A percentile compares a stretch with the other conserved stretches of the same genome.
Conservation (phyloP, 1,140 invertebrate genomes). For the Lepidurus apus region DNA sequence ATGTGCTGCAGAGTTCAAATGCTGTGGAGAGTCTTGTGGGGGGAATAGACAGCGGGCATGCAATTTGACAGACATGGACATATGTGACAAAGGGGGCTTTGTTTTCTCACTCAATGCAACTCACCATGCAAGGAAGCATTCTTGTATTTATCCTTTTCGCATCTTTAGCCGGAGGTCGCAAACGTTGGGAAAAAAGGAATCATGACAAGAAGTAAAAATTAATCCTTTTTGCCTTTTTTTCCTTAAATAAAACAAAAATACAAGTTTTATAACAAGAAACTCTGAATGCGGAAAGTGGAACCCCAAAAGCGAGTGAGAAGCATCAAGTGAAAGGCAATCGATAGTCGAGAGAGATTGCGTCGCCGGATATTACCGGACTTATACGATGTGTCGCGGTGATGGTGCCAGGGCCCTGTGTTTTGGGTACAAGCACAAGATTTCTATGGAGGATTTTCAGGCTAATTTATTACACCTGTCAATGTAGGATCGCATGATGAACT, state of each 20-base stretch:
- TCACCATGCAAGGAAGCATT: slow-evolving; percentile 2
- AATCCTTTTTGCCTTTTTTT: no score
- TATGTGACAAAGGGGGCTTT: background rate
- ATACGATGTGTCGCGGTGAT: background rate
- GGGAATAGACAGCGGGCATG: background rate
- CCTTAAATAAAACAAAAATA: no score
- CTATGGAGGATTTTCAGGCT: background rate
- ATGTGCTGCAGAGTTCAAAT: background rate
- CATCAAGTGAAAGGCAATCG: background rate
- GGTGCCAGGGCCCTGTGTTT: background rate
- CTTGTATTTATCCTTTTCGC: background rate
- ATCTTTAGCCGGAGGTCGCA: no score
- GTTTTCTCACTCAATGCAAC: background rate
- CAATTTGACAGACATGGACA: slow-evolving; percentile 13
- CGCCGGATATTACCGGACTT: background rate
- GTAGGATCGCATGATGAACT: slow-evolving; percentile 7
- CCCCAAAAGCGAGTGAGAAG: background rate
- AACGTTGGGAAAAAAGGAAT: no score
- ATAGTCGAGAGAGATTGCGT: slow-evolving; percentile 12
- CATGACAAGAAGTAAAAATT: no score
- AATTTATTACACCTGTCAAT: slow-evolving; percentile 11
- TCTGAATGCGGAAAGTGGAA: background rate
- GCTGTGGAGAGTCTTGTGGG: slow-evolving; percentile 7
- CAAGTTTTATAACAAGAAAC: no score
- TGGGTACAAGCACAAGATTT: background rate